Conservation (phyloP, 2,113 vertebrate species). For the Solea solea region DNA sequence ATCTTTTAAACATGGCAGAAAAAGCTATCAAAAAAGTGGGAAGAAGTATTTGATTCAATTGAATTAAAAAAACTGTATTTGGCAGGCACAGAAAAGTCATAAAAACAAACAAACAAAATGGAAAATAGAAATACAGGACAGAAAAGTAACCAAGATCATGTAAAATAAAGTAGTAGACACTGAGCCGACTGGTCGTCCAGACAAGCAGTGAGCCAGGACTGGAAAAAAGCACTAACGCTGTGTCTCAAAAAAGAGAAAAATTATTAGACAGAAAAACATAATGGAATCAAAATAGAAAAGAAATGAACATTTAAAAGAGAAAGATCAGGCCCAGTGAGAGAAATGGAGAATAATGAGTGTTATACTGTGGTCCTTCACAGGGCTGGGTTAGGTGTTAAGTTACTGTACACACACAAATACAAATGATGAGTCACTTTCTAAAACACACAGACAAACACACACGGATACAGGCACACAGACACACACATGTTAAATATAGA, state of each 20-base stretch:
- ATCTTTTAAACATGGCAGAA: background rate
- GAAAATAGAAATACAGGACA: too few species aligned
- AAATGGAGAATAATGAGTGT: conserved; percentile 23
- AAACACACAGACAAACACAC: conserved; percentile 46
- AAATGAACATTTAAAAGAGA: background rate
- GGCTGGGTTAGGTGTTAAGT: conserved; percentile 51
- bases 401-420: conserved; percentile 49
- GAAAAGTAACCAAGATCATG: too few species aligned
- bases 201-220: too few species aligned
- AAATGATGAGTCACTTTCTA: conserved; percentile 67
- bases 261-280: background rate
- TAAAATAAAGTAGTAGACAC: too few species aligned
- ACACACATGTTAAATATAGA: conserved; percentile 55
- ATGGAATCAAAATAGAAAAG: background rate
- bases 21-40: background rate
- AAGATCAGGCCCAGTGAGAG: conserved; percentile 1
- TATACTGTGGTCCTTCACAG: conserved; percentile 32
- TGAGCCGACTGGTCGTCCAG: too few species aligned
- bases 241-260: too few species aligned
- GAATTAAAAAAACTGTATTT: too few species aligned
- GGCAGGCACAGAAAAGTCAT: too few species aligned
- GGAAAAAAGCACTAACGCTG: background rate
- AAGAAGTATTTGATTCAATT: too few species aligned
- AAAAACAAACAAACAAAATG: too few species aligned
- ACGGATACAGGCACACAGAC: conserved; percentile 17